A percentile compares a stretch with the other conserved stretches of the same genome.
These are phyloP conservation scores for Cyprinodon diabolis DNA, from an alignment of 2,797 vertebrate species.

Conservation along the genomic window DNA sequence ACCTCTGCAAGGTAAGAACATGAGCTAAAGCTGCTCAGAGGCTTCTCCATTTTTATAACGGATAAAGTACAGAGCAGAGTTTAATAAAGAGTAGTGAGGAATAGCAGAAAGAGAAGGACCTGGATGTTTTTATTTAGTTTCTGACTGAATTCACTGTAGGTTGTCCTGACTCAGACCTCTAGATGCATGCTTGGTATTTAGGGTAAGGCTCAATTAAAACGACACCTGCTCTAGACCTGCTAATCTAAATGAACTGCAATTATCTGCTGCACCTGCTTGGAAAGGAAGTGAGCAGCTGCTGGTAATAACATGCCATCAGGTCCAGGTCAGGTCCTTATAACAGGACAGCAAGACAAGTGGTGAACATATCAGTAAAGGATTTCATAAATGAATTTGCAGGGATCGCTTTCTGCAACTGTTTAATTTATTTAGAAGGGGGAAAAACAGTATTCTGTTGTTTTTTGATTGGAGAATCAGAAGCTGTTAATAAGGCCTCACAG, in stretches of 20 bases:
- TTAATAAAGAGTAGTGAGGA: not conserved
- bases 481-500: not conserved
- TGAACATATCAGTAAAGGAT: not conserved
- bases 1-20: conserved; percentile 63
- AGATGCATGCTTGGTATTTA: conserved; percentile 61
- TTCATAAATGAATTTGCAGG: not conserved
- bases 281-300: conserved; percentile 64
- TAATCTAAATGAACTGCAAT: conserved; percentile 66
- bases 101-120: not conserved
- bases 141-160: not conserved
- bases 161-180: conserved; percentile 21
- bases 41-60: not conserved
- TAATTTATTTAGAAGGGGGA: not conserved
- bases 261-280: conserved; percentile 66
- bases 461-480: not conserved
- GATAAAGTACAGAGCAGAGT: not conserved
- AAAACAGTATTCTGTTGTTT: not conserved
- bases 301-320: conserved; percentile 32
- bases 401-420: conserved; percentile 9
- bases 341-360: not conserved
- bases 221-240: conserved; percentile 56
- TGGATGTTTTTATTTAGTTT: not conserved
- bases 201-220: conserved; percentile 75
- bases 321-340: not conserved
- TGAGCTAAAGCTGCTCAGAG: not conserved